Evolutionary conservation across 2,888 invertebrate genomes (phyloP), one percentile per base, ranked within the genome.

Genomic region (Psococerastis gibbosa): DNA sequence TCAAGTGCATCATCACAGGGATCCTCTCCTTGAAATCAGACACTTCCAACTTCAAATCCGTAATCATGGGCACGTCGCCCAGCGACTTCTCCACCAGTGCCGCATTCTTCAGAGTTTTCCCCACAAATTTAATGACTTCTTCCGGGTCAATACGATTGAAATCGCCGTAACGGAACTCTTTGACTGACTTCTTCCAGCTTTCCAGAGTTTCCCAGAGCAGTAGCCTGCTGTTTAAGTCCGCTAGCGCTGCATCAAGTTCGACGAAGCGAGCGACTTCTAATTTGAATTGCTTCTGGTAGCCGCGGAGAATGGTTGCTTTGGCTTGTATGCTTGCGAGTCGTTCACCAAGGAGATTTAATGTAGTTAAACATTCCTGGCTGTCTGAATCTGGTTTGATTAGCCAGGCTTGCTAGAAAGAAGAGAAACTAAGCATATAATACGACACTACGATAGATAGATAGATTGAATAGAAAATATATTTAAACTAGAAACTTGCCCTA

Each of bases 201-300:
- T 67, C 58, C 8, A 75, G 66, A 32, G 78, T 76, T 41, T 78
- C 78, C 83, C 88, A 88, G 0, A 91, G 63, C 43, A 81, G 66
- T 56, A 78, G 77, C 31, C 88, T 72, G 32, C 88, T 65, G 56
- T 77, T 81, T 2, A 89, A 74, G 50, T 87, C 83, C 49, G 73
- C 76, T 51, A 78, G 72, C 0, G 82, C 78, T 57, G 81, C 77
- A 43, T 87, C 84, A 49, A 91, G 64, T 47, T 77, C 71, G 50
- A 87, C 87, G 56, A 82, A 75, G 54, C 84, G 70, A 1, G 83
- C 79, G 13, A 87, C 75, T 54, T 88, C 87, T 49, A 89, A 73
- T 67, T 80, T 78, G 55, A 89, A 87, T 55, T 79, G 74, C 57
- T 81, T 85, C 60, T 91, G 89, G 64, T 83, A 80, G 1, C 71